phyloP scores from a whole-genome alignment of 2,797 vertebrate genomes.

The Lycodopsis pacificus region DNA sequence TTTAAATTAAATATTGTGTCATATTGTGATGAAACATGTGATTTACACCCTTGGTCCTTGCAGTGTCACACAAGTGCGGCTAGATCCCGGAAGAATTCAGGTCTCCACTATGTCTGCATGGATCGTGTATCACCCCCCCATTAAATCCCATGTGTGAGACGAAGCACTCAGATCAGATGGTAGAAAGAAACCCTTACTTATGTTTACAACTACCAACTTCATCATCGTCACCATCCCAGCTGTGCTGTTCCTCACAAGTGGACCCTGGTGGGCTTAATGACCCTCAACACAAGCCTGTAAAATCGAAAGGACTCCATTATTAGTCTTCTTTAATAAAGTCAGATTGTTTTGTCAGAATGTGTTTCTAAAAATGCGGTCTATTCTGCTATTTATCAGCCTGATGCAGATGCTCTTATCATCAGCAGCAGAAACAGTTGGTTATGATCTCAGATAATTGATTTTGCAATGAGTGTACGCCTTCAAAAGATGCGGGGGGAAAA shows the following conservation, averaged over 20 bases:
- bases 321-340: slow-evolving; percentile 72
- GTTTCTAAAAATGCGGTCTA: slow-evolving; percentile 44
- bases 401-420: slow-evolving; percentile 67
- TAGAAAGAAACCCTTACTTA: slow-evolving; percentile 60
- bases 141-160: slow-evolving; percentile 51
- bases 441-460: slow-evolving; percentile 77
- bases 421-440: slow-evolving; percentile 68
- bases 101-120: slow-evolving; percentile 39
- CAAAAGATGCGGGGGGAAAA: slow-evolving; percentile 39
- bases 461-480: slow-evolving; percentile 44
- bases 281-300: slow-evolving; percentile 57
- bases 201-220: slow-evolving; percentile 61
- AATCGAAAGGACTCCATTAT: slow-evolving; percentile 62
- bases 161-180: slow-evolving; percentile 57
- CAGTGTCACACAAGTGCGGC: slow-evolving; percentile 40
- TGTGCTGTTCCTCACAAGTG: slow-evolving; percentile 51
- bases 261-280: slow-evolving; percentile 69
- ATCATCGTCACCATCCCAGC: slow-evolving; percentile 71
- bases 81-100: slow-evolving; percentile 55
- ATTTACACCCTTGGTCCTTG: slow-evolving; percentile 12
- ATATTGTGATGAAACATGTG: neutral
- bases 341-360: slow-evolving; percentile 62
- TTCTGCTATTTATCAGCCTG: slow-evolving; percentile 46
- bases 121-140: slow-evolving; percentile 50
- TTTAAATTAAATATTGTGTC: neutral